Evolutionary conservation across 2,113 vertebrate genomes (phyloP).

Genomic region (Callocephalon fimbriatum): DNA sequence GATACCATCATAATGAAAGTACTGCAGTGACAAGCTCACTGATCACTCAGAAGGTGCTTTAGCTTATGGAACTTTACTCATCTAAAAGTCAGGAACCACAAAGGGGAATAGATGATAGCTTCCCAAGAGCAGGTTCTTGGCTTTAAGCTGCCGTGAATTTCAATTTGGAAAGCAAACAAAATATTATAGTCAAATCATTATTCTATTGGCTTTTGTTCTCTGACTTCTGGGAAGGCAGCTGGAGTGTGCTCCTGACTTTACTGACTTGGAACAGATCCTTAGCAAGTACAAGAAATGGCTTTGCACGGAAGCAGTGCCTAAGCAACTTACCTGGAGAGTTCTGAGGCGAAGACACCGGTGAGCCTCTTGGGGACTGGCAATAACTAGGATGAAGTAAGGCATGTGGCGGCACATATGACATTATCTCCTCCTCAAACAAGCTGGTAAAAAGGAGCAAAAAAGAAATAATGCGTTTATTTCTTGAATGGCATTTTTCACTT

Average conservation of each 20-base stretch:
- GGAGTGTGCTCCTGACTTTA: neutral
- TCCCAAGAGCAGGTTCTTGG: neutral
- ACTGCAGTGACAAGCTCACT: neutral
- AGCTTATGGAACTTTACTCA: neutral
- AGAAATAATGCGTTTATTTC: neutral
- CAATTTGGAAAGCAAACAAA: neutral
- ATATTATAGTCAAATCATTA: neutral
- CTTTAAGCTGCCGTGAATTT: neutral
- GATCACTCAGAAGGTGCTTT: neutral
- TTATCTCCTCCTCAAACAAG: slow-evolving; percentile 99
- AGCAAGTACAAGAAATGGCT: neutral
- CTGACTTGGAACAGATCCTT: neutral
- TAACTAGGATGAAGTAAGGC: slow-evolving; percentile 93
- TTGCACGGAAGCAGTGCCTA: neutral
- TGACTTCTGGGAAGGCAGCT: neutral
- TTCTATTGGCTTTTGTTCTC: neutral
- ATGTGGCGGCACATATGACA: slow-evolving; percentile 97
- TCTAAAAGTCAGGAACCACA: neutral
- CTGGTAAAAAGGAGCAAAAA: slow-evolving; percentile 71
- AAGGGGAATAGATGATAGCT: neutral
- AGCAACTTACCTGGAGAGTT: slow-evolving; percentile 90
- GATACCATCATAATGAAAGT: neutral
- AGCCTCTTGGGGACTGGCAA: slow-evolving; percentile 86
- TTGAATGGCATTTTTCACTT: neutral
- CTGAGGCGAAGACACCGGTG: slow-evolving; percentile 91